phyloP scores from a whole-genome alignment of 2,888 invertebrate genomes.

The Epirrhoe tristata region DNA sequence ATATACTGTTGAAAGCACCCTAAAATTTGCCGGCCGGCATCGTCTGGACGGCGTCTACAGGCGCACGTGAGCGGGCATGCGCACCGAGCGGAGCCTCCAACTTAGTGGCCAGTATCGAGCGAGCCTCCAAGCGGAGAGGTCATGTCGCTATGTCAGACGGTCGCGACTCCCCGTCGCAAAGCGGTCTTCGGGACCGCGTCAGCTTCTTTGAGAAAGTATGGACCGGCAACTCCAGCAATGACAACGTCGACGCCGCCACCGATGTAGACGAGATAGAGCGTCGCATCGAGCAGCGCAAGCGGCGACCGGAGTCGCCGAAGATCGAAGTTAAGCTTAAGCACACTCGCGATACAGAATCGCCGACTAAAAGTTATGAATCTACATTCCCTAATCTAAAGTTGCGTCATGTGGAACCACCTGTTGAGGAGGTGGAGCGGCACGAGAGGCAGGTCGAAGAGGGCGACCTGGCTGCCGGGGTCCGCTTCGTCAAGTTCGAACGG shows the following conservation, averaged over 20 bases:
- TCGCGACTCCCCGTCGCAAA: conserved; percentile 81
- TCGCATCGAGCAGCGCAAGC: conserved; percentile 84
- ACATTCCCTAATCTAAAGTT: conserved; percentile 77
- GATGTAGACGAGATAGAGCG: conserved; percentile 87
- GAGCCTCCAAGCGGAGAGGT: conserved; percentile 77
- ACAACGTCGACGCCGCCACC: conserved; percentile 74
- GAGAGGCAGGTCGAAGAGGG: conserved; percentile 86
- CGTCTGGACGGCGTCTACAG: conserved; percentile 70
- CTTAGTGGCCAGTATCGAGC: conserved; percentile 77
- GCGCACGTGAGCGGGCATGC: conserved; percentile 67
- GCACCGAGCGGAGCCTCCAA: conserved; percentile 54
- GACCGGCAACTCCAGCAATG: conserved; percentile 82
- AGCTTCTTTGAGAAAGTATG: conserved; percentile 93
- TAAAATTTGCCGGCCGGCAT: conserved; percentile 51
- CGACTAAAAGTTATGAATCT: conserved; percentile 73
- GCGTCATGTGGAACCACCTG: conserved; percentile 72
- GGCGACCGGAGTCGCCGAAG: conserved; percentile 83
- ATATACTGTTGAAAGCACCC: conserved; percentile 44
- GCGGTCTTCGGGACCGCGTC: conserved; percentile 89
- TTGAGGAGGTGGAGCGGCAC: conserved; percentile 63
- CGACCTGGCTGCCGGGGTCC: conserved; percentile 86
- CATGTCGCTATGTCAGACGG: conserved; percentile 83
- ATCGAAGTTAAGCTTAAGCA: conserved; percentile 87
- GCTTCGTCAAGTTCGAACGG: conserved; percentile 90
- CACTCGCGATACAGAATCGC: conserved; percentile 81